Evolutionary conservation across 2,888 invertebrate species (phyloP).

Genomic region (Clivina fossor): DNA sequence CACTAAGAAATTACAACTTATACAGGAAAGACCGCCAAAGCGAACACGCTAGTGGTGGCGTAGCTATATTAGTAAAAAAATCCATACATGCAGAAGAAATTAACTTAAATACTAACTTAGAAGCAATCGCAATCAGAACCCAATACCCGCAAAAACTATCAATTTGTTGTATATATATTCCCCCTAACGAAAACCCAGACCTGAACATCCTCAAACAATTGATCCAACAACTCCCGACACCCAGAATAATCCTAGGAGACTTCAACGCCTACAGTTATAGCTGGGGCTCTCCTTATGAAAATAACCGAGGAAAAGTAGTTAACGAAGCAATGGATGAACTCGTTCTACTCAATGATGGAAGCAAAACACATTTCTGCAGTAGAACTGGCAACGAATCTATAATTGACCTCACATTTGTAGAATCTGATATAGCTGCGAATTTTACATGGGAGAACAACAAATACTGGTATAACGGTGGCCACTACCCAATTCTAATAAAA

Average conservation of each 20-base stretch:
- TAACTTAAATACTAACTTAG: constrained; percentile 1
- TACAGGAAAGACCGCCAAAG: constrained; percentile 10
- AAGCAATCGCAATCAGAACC: constrained; percentile 15
- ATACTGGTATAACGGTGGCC: not conserved
- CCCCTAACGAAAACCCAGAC: constrained; percentile 11
- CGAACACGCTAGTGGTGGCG: constrained; percentile 12
- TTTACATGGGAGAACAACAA: not conserved
- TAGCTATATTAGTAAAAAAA: constrained; percentile 10
- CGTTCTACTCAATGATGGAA: constrained; percentile 3
- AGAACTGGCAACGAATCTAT: not conserved
- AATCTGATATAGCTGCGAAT: not conserved
- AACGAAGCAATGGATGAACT: constrained; percentile 34
- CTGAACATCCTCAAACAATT: constrained; percentile 8
- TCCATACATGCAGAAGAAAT: constrained; percentile 9
- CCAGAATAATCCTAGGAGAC: constrained; percentile 39
- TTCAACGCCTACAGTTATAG: constrained; percentile 39
- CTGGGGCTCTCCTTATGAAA: constrained; percentile 37
- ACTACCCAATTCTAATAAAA: constrained; percentile 1
- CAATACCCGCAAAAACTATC: not conserved
- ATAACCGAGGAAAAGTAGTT: constrained; percentile 37
- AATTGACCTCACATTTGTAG: not conserved
- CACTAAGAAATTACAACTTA: constrained; percentile 1
- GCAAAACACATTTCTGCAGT: not conserved
- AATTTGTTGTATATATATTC: constrained; percentile 33
- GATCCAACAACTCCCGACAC: not conserved